phyloP scores from a whole-genome alignment of 1,140 invertebrate species.

The Achatina immaculata region DNA sequence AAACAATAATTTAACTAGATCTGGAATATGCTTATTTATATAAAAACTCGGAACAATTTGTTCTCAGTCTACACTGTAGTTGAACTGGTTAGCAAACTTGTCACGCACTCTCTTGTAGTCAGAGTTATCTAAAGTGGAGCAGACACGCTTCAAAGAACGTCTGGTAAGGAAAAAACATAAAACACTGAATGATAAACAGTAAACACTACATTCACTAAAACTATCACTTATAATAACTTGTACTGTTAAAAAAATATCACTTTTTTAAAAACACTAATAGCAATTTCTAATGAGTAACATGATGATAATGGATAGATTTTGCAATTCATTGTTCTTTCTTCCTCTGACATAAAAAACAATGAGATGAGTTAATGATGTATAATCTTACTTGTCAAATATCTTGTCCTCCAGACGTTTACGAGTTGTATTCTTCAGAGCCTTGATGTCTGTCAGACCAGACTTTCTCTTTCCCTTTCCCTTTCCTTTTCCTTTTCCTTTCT shows the following conservation, averaged over 20 bases:
- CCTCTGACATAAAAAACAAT: no score
- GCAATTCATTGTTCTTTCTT: no score
- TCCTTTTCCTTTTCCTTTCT: slow-evolving; percentile 55
- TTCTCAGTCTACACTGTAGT: slow-evolving; percentile 69
- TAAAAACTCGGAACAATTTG: no score
- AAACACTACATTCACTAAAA: background rate
- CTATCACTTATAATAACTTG: background rate
- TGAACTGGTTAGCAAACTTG: slow-evolving; percentile 76
- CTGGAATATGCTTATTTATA: no score
- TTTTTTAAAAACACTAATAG: background rate
- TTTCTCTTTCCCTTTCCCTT: slow-evolving; percentile 62
- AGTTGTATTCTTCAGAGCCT: slow-evolving; percentile 58
- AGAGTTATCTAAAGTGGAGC: slow-evolving; percentile 68
- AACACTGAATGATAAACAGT: slow-evolving; percentile 13
- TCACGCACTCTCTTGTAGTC: slow-evolving; percentile 72
- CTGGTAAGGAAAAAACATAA: slow-evolving; percentile 45
- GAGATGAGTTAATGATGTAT: no score
- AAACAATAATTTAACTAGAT: no score
- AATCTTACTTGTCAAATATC: slow-evolving; percentile 65
- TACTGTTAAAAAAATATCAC: background rate
- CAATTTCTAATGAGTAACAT: no score
- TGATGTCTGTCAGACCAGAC: slow-evolving; percentile 69
- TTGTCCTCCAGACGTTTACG: slow-evolving; percentile 67
- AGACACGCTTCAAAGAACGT: slow-evolving; percentile 70
- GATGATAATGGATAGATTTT: no score